Evolutionary conservation across 1,140 invertebrate species (phyloP).

Genomic region (Drosophila pachea): DNA sequence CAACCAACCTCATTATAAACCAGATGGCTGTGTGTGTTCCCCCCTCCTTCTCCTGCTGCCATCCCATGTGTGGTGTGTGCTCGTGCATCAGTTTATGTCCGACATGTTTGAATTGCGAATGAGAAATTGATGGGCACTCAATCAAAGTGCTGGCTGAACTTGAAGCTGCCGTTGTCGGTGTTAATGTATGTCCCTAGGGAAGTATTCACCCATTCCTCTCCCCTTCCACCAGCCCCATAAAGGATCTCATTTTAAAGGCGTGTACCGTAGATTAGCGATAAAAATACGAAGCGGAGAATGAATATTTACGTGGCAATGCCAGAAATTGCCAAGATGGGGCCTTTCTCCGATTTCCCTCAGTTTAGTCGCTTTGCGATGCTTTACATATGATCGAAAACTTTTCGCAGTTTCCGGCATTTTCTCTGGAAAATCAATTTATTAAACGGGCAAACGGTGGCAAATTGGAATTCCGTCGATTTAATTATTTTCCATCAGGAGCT

Average conservation of each 20-base stretch:
- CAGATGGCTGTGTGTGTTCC: slow-evolving; percentile 16
- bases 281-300: slow-evolving; percentile 22
- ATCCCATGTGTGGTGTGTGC: slow-evolving; percentile 17
- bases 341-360: too few species aligned
- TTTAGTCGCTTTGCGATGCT: too few species aligned
- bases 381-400: slow-evolving; percentile 13
- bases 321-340: too few species aligned
- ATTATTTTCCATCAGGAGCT: slow-evolving; percentile 53
- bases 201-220: neutral
- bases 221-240: neutral
- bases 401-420: neutral
- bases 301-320: too few species aligned
- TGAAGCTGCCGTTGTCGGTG: slow-evolving; percentile 30
- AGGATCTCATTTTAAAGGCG: slow-evolving; percentile 26
- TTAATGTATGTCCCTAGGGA: slow-evolving; percentile 55
- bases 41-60: slow-evolving; percentile 3
- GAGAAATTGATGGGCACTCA: slow-evolving; percentile 76
- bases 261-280: slow-evolving; percentile 50
- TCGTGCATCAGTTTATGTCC: slow-evolving; percentile 64
- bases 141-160: slow-evolving; percentile 64
- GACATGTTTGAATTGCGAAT: slow-evolving; percentile 75
- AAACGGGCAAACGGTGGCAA: neutral
- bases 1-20: slow-evolving; percentile 72
- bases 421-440: neutral
- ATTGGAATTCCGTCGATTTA: slow-evolving; percentile 40